phyloP scores from a whole-genome alignment of 2,888 invertebrate species.

The Disparrhopalites patrizii region DNA sequence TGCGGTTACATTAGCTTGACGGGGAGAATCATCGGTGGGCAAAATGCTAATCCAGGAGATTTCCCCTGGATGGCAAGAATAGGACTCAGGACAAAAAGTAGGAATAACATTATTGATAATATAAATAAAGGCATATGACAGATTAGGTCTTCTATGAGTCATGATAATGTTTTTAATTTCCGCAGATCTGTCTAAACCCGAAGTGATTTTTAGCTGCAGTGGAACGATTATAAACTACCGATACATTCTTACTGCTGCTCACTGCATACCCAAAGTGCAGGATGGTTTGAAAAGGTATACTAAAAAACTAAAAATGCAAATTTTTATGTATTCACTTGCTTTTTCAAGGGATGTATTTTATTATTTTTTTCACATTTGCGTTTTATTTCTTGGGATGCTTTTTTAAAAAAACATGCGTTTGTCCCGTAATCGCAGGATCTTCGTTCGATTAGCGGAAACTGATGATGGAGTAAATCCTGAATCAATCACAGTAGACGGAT shows the following conservation, averaged over 20 bases:
- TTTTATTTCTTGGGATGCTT: background rate
- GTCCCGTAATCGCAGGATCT: background rate
- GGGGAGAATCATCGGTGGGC: conserved; percentile 40
- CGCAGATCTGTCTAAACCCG: too few species aligned
- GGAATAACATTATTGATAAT: background rate
- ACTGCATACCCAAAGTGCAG: conserved; percentile 4
- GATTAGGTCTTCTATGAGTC: too few species aligned
- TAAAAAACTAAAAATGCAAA: background rate
- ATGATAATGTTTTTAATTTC: too few species aligned
- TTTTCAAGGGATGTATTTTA: background rate
- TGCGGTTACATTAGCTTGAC: conserved; percentile 9
- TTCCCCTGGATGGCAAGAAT: conserved; percentile 44
- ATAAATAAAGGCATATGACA: too few species aligned
- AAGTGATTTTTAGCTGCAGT: background rate
- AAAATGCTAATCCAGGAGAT: conserved; percentile 30
- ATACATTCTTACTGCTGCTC: conserved; percentile 25
- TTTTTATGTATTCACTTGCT: background rate
- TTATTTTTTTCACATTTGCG: background rate
- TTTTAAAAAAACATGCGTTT: background rate
- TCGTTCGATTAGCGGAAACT: conserved; percentile 19
- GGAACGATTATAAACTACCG: conserved; percentile 3
- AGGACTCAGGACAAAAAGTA: conserved; percentile 21
- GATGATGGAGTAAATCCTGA: conserved; percentile 20
- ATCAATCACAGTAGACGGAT: conserved; percentile 16
- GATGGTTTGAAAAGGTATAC: background rate